Evolutionary conservation across 2,113 vertebrate genomes (phyloP).

Genomic region (Oreocharis arfaki): DNA sequence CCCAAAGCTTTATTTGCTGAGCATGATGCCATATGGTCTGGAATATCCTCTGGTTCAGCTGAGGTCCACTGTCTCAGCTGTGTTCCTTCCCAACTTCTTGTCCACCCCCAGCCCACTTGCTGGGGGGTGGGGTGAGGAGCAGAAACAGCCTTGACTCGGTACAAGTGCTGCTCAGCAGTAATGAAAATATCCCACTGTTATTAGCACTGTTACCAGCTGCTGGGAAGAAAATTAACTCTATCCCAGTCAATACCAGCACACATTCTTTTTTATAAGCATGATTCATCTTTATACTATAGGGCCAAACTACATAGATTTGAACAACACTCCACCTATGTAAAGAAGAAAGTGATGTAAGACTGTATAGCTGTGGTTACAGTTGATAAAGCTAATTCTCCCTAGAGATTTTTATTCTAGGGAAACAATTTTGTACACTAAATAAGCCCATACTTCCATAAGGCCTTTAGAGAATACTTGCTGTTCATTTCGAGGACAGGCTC

Average conservation of each 20-base stretch:
- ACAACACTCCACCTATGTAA: neutral
- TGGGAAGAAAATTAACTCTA: neutral
- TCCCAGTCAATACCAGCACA: neutral
- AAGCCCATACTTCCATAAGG: neutral
- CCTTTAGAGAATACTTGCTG: neutral
- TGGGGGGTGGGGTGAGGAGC: neutral
- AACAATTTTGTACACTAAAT: neutral
- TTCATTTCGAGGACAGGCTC: neutral
- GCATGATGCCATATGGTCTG: neutral
- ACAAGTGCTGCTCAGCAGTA: neutral
- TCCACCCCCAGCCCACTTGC: neutral
- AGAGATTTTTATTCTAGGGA: slow-evolving; percentile 1
- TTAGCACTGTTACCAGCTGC: neutral
- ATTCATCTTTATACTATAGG: neutral
- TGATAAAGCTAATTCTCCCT: slow-evolving; percentile 13
- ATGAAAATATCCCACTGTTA: neutral
- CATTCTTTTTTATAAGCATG: neutral
- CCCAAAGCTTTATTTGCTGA: neutral
- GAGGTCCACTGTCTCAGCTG: neutral
- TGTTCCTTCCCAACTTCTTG: accelerated
- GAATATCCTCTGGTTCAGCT: neutral
- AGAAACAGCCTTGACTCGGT: neutral
- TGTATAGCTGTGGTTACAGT: neutral
- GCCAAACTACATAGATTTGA: neutral
- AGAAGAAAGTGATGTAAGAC: neutral